Base-by-base conservation (phyloP, 2,797 vertebrate species). In the Oceanodroma leucorhoa region DNA sequence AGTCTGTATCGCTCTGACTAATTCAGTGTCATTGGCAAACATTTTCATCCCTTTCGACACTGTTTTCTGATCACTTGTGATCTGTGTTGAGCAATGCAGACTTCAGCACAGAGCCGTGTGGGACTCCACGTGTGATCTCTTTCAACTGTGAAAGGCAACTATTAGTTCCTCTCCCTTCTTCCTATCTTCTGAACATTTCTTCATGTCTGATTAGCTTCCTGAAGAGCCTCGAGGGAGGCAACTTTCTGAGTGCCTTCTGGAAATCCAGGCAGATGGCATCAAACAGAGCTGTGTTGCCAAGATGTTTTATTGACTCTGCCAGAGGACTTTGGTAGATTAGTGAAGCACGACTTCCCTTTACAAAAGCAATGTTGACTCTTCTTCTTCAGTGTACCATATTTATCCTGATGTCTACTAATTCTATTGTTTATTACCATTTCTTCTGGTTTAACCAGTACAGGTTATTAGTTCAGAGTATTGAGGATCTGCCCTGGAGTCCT, bases 201-300 rank as follows among this genome's bases (percentile, higher is more conserved):
- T 87, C 88, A 55, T 14, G 18, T 90, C 93, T 72, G 57, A 62
- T 81, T 62, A 91, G 6, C 73, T 95, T 90, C 43, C 58, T 82
- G 27, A 76, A 69, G 62, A 40, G 57, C 91, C 83, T 88, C 2
- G 2, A 80, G 73, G 57, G n/a, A 82, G 14, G 7, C n/a, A 86
- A 78, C 57, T 57, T 60, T 71, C 6, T 34, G 29, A 60, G 22
- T 66, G 84, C 71, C 89, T 86, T 71, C 72, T 94, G 90, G 86
- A 96, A 87, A 86, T 84, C 43, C 43, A 82, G 77, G 43, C 83
- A 93, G 93, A 95, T 93, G 36, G 62, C 89, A 82, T 82, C 83
- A 90, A 76, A 83, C 34, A 72, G 80, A 79, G 87, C 40, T 72
- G 24, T 88, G 83, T 40, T 93, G 70, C 65, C 85, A 91, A 26